Conservation (phyloP, 2,797 vertebrate species). For the Artibeus lituratus region DNA sequence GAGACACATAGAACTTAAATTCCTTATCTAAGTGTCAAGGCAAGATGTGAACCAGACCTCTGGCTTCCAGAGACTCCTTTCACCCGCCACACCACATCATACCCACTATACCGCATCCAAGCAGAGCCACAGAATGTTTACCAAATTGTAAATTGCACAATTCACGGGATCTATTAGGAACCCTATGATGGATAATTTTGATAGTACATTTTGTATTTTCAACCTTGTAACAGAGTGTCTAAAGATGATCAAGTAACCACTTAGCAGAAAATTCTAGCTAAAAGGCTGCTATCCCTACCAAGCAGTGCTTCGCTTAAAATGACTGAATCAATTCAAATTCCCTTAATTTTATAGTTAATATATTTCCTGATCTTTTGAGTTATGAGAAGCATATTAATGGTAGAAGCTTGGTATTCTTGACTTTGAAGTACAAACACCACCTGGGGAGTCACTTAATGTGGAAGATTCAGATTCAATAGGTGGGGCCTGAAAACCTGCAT, state of each 20-base stretch:
- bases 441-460: background rate
- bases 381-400: background rate
- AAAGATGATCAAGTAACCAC: background rate
- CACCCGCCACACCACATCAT: background rate
- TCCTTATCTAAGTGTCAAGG: background rate
- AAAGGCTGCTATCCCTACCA: background rate
- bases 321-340: background rate
- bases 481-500: background rate
- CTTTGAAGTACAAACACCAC: background rate
- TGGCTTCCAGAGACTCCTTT: background rate
- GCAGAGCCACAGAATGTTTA: background rate
- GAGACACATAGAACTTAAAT: background rate
- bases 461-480: background rate
- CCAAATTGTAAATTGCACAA: background rate
- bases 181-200: background rate
- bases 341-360: background rate
- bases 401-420: background rate
- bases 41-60: background rate
- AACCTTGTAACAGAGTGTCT: background rate
- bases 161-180: background rate
- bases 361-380: background rate
- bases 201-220: background rate
- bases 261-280: background rate
- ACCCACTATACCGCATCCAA: fast-evolving
- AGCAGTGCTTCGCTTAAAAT: background rate